Evolutionary conservation across 2,797 vertebrate genomes (phyloP).

Genomic region (Ptychadena robeensis): DNA sequence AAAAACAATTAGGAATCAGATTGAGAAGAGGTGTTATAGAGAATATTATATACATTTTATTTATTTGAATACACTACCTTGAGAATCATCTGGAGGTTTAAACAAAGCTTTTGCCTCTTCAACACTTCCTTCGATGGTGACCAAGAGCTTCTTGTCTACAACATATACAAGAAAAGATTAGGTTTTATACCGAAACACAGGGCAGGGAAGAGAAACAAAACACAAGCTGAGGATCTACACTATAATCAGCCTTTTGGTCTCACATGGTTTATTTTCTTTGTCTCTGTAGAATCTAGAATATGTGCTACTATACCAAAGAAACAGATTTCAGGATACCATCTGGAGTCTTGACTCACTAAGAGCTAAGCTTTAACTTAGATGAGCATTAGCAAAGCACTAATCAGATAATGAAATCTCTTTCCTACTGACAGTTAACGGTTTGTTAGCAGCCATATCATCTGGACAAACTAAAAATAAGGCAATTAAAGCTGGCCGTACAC

Average conservation of each 20-base stretch:
- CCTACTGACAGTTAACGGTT: not conserved
- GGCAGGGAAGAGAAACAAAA: not conserved
- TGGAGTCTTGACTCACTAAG: not conserved
- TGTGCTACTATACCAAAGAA: not conserved
- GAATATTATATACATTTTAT: too few species aligned
- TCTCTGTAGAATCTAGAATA: not conserved
- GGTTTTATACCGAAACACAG: not conserved
- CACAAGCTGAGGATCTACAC: too few species aligned
- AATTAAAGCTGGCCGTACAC: too few species aligned
- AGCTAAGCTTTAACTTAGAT: not conserved
- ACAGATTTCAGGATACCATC: not conserved
- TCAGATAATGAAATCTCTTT: not conserved
- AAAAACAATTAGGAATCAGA: not conserved
- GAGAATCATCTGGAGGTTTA: slow-evolving; percentile 94
- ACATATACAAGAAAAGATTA: not conserved
- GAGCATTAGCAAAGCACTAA: not conserved
- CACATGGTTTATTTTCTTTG: too few species aligned
- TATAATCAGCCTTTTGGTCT: too few species aligned
- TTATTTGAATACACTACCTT: slow-evolving; percentile 75
- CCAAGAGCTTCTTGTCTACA: slow-evolving; percentile 87
- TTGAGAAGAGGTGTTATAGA: not conserved
- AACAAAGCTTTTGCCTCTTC: slow-evolving; percentile 96
- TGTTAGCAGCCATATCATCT: not conserved
- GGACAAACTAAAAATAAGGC: not conserved
- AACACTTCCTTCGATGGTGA: slow-evolving; percentile 91